phyloP scores from a whole-genome alignment of 2,113 vertebrate species.

The Potamarius usumacintae region DNA sequence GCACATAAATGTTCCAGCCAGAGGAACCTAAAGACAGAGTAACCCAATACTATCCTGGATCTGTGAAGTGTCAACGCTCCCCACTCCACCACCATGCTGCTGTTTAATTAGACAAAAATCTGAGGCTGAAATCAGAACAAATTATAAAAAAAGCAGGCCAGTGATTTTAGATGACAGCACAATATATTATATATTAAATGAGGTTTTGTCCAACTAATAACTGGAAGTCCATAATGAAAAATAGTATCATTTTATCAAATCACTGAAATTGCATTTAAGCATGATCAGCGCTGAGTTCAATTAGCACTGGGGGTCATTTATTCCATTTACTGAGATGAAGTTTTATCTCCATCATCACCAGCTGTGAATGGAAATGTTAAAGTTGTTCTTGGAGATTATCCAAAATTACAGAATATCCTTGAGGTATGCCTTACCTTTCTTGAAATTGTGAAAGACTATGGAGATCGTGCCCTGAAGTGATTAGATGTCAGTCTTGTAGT shows the following conservation, averaged over 20 bases:
- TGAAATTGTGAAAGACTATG: neutral
- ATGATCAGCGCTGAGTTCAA: neutral
- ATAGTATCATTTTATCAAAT: conserved; percentile 24
- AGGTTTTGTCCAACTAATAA: neutral
- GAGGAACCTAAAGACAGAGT: neutral
- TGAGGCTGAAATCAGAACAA: neutral
- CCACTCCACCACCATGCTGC: neutral
- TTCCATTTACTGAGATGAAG: conserved; percentile 20
- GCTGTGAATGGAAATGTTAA: conserved; percentile 38
- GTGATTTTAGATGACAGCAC: neutral
- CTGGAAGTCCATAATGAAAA: neutral
- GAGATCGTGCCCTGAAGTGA: conserved; percentile 48
- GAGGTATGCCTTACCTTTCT: conserved; percentile 12
- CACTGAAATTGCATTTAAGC: conserved; percentile 1
- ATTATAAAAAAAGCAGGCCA: neutral
- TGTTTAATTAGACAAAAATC: neutral
- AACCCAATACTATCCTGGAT: neutral
- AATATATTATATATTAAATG: conserved; percentile 15
- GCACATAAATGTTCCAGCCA: no score
- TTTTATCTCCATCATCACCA: conserved; percentile 3
- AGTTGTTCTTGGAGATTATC: conserved; percentile 20
- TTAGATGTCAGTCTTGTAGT: conserved; percentile 50
- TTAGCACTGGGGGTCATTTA: conserved; percentile 7
- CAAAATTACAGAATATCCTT: conserved; percentile 1
- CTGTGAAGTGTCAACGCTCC: neutral